Evolutionary conservation across 1,140 invertebrate species (phyloP).

Genomic region (Aphaenogaster floridana): DNA sequence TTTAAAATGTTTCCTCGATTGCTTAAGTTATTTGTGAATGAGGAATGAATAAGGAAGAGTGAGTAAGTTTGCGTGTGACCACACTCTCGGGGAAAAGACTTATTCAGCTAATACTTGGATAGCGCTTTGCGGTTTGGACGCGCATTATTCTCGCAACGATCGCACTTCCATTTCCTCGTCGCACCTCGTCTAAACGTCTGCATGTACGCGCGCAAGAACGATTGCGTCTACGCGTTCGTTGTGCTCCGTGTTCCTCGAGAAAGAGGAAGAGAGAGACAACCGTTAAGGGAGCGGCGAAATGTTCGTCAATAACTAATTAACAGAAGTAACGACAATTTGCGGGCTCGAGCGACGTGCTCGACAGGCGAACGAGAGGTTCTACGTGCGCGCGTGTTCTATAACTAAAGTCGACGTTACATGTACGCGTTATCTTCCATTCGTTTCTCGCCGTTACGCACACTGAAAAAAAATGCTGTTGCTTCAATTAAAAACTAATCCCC

Average conservation of each 20-base stretch:
- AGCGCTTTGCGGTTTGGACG: constrained; percentile 34
- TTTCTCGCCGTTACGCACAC: background rate
- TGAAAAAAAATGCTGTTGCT: too few relatives aligned
- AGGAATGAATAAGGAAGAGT: constrained; percentile 18
- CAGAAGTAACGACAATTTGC: constrained; percentile 44
- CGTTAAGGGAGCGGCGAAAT: constrained; percentile 38
- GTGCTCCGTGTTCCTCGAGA: background rate
- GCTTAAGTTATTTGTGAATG: constrained; percentile 36
- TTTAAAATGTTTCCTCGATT: constrained; percentile 20
- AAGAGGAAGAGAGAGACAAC: background rate
- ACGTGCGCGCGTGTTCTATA: constrained; percentile 24
- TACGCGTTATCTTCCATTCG: background rate
- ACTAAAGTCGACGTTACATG: constrained; percentile 24
- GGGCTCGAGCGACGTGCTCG: background rate
- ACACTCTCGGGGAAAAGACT: constrained; percentile 7
- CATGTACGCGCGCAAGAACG: background rate
- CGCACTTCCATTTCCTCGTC: constrained; percentile 39
- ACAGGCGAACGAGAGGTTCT: constrained; percentile 23
- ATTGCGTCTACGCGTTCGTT: constrained; percentile 9
- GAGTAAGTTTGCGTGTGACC: constrained; percentile 36
- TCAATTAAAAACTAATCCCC: too few relatives aligned
- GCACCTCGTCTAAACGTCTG: background rate
- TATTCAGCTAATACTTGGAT: constrained; percentile 11
- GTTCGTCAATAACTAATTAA: constrained; percentile 62
- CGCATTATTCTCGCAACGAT: constrained; percentile 28